Conservation (phyloP, 1,140 invertebrate genomes). For the Drosophila grimshawi region DNA sequence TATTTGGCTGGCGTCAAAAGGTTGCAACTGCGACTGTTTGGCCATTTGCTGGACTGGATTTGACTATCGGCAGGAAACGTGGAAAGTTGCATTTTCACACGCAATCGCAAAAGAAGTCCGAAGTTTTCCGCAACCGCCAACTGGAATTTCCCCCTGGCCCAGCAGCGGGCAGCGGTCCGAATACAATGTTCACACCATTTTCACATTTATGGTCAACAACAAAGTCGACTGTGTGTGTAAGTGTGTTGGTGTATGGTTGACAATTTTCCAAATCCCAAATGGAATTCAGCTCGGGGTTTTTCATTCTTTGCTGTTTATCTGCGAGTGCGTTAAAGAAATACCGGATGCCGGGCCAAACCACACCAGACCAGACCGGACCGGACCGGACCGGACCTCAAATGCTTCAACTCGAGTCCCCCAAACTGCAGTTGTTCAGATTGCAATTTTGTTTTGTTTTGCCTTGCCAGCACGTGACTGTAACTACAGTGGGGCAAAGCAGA, state of each 20-base stretch:
- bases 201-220: slow-evolving; percentile 3
- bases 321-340: slow-evolving; percentile 8
- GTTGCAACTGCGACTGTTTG: slow-evolving; percentile 16
- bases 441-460: slow-evolving; percentile 40
- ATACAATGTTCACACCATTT: slow-evolving; percentile 2
- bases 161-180: not conserved
- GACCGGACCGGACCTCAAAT: not conserved
- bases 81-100: slow-evolving; percentile 37
- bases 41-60: slow-evolving; percentile 19
- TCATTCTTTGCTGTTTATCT: slow-evolving; percentile 7
- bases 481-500: not conserved
- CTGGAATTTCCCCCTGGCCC: slow-evolving; percentile 17
- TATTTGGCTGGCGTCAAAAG: slow-evolving; percentile 24
- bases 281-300: slow-evolving; percentile 34
- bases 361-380: not conserved
- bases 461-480: slow-evolving; percentile 30
- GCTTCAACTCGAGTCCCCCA: slow-evolving; percentile 4
- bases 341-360: not conserved
- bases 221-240: not conserved
- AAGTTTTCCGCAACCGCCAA: slow-evolving; percentile 11
- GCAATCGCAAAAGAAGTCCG: slow-evolving; percentile 9
- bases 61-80: slow-evolving; percentile 31
- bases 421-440: slow-evolving; percentile 29
- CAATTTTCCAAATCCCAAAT: slow-evolving; percentile 34
- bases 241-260: slow-evolving; percentile 2